Percentiles rank a stretch among this genome's conserved stretches.
Conservation (phyloP, 2,113 vertebrate species). For the Pyrgilauda ruficollis region DNA sequence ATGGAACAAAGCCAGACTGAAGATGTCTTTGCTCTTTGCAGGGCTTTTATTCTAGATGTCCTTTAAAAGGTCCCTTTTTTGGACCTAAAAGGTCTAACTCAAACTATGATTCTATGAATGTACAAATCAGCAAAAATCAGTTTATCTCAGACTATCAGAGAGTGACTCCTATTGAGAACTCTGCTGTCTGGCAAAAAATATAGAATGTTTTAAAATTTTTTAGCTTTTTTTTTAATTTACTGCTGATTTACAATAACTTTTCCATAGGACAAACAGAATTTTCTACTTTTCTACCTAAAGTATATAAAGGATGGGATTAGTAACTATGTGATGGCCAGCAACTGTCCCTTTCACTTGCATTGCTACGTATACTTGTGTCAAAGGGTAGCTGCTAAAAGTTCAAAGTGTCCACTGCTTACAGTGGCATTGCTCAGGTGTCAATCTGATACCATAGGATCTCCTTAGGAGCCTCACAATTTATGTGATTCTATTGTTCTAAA, state of each 20-base stretch:
- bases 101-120: background rate
- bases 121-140: background rate
- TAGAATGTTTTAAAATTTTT: background rate
- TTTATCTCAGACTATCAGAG: background rate
- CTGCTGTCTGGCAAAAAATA: background rate
- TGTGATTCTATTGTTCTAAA: background rate
- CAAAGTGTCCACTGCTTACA: background rate
- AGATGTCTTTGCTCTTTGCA: background rate
- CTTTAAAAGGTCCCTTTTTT: background rate
- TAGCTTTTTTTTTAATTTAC: background rate
- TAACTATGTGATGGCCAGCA: background rate
- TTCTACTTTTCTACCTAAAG: background rate
- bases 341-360: background rate
- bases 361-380: background rate
- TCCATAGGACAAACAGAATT: background rate
- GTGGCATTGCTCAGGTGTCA: background rate
- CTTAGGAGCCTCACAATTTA: background rate
- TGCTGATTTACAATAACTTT: background rate
- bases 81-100: background rate
- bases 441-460: background rate
- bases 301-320: background rate
- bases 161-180: background rate
- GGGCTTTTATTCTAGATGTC: background rate
- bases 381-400: background rate
- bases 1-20: background rate